Conservation (phyloP, 2,888 invertebrate species). For the Pachliopta kotzebuea region DNA sequence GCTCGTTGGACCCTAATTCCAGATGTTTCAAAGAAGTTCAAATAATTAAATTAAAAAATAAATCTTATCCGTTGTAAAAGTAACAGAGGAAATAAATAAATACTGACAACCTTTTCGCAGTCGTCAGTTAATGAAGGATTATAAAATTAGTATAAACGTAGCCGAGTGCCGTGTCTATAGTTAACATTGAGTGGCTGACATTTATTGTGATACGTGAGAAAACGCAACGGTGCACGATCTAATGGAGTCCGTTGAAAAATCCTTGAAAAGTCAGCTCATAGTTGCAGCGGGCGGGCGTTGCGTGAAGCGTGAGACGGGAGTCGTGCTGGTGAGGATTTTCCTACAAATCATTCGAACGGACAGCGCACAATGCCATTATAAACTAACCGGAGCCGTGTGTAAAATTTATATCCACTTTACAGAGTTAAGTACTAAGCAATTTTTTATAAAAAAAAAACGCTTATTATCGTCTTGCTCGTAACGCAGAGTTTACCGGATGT, state of each 20-base stretch:
- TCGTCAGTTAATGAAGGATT: no score
- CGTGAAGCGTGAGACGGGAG: constrained; percentile 28
- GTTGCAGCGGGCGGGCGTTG: constrained; percentile 29
- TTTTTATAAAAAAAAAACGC: not conserved
- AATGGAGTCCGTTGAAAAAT: constrained; percentile 28
- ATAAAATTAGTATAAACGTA: no score
- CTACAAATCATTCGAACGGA: constrained; percentile 36
- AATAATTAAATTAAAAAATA: no score
- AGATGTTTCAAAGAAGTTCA: no score
- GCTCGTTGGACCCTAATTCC: no score
- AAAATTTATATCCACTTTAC: constrained; percentile 21
- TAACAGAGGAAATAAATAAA: no score
- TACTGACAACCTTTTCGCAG: no score
- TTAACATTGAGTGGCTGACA: constrained; percentile 19
- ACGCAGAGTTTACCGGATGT: not conserved
- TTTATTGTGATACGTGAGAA: constrained; percentile 34
- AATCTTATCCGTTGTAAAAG: no score
- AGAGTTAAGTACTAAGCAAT: not conserved
- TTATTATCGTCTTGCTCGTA: not conserved
- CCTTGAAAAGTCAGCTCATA: constrained; percentile 41
- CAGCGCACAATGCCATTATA: constrained; percentile 29
- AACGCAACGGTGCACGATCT: constrained; percentile 29
- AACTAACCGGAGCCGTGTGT: constrained; percentile 20
- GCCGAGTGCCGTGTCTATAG: constrained; percentile 2
- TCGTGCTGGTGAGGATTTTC: constrained; percentile 32